phyloP scores from a whole-genome alignment of 2,888 invertebrate genomes.

The Harpalus rubripes region DNA sequence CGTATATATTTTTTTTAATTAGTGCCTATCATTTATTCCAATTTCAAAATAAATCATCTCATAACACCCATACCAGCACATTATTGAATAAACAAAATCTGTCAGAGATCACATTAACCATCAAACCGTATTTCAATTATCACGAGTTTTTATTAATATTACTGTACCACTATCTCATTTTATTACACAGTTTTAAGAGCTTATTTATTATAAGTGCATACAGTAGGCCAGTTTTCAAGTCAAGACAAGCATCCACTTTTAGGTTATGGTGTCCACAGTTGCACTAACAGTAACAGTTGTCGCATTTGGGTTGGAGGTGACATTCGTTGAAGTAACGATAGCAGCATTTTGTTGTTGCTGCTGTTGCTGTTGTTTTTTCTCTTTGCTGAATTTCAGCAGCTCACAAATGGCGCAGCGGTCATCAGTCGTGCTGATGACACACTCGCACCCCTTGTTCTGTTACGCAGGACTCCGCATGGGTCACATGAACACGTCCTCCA shows the following conservation, averaged over 20 bases:
- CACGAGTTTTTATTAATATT: slow-evolving; percentile 9
- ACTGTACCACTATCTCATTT: neutral
- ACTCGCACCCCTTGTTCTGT: slow-evolving; percentile 64
- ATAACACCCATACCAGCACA: slow-evolving; percentile 2
- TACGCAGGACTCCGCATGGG: slow-evolving; percentile 74
- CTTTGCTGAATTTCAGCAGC: slow-evolving; percentile 66
- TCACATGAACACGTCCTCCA: slow-evolving; percentile 91
- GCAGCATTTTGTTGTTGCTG: slow-evolving; percentile 23
- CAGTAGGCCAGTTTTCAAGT: slow-evolving; percentile 10
- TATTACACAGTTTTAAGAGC: neutral
- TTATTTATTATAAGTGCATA: neutral
- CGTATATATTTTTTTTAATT: slow-evolving; percentile 6
- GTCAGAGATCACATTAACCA: slow-evolving; percentile 9
- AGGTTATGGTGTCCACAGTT: slow-evolving; percentile 45
- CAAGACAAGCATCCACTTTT: neutral
- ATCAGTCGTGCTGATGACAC: slow-evolving; percentile 70
- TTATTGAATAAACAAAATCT: neutral
- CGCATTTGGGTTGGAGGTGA: slow-evolving; percentile 2
- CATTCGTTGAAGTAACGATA: slow-evolving; percentile 25
- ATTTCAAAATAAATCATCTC: slow-evolving; percentile 26
- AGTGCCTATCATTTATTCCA: slow-evolving; percentile 11
- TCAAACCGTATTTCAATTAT: neutral
- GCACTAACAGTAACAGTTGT: slow-evolving; percentile 44
- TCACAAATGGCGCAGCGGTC: slow-evolving; percentile 72
- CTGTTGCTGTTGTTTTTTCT: slow-evolving; percentile 69